Base-by-base conservation (phyloP, 2,113 vertebrate genomes). In the Diphyllodes magnificus region DNA sequence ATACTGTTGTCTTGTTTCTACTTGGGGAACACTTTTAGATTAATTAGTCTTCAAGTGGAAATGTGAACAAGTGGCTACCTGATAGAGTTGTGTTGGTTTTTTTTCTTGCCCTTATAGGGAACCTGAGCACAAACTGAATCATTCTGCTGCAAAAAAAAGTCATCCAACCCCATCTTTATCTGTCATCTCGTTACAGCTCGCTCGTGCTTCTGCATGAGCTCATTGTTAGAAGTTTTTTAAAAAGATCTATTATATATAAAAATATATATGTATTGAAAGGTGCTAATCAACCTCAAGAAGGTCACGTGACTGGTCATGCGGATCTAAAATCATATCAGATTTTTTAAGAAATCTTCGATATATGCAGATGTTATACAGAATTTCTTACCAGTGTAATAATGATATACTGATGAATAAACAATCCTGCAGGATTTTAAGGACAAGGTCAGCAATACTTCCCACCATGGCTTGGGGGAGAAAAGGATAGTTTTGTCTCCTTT, bases 331-430 rank as follows among this genome's bases (percentile, higher is more conserved):
- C 99, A 99, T 99, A 99, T 99, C 99, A 98, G 98, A 99, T 98
- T 98, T 98, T 98, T 96, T 96, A 42, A 95, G 49, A 98, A 98
- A 98, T 99, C 98, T 98, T 99, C 98, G 98, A 99, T 99, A 99
- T 99, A 99, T 99, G 99, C 99, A 99, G 99, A 99, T 99, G 98
- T 99, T 99, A 98, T 99, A 99, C 98, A 99, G 98, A 98, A 98
- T 99, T 99, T 99, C 98, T 98, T 99, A 99, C 98, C 98, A 98
- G 98, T 99, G 98, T 99, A 99, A 99, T 98, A 98, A 99, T 98
- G 98, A 97, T 97, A 98, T 97, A 98, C 97, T 98, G 98, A 98
- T 98, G 97, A 98, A 97, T 98, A 98, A 98, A 93, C 95, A 97
- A 98, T 98, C 98, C 98, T 99, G 99, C 99, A 98, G 99, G 98